Percentiles rank a stretch among this genome's conserved stretches.
phyloP scores from a whole-genome alignment of 2,113 vertebrate species.

The Synodontis membranacea region DNA sequence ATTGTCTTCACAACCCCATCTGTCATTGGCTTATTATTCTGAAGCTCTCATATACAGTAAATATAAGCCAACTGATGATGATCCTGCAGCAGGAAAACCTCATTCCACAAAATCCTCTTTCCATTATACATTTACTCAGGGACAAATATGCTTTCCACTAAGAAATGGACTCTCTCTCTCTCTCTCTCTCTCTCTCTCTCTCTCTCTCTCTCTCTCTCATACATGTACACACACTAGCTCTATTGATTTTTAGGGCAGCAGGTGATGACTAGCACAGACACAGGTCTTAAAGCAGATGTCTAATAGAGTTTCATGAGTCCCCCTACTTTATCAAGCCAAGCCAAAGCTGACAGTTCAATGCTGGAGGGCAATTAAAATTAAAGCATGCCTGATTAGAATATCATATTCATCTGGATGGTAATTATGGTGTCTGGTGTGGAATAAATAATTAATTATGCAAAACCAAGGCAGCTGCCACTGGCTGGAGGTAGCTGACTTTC shows the following conservation, averaged over 20 bases:
- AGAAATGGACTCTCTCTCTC: conserved; percentile 30
- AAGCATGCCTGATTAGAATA: conserved; percentile 96
- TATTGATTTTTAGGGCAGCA: conserved; percentile 73
- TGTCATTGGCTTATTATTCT: conserved; percentile 52
- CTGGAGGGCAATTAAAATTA: conserved; percentile 95
- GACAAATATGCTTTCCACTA: conserved; percentile 35
- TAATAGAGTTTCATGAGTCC: conserved; percentile 87
- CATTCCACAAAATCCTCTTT: conserved; percentile 44
- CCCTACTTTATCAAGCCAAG: conserved; percentile 86
- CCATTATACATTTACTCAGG: conserved; percentile 40
- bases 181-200: conserved; percentile 3
- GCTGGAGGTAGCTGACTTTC: conserved; percentile 93
- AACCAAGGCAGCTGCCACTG: conserved; percentile 96
- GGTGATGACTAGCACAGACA: conserved; percentile 67
- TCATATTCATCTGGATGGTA: conserved; percentile 99
- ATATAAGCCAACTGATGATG: conserved; percentile 45
- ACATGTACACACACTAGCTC: conserved; percentile 44
- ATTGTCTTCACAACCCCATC: conserved; percentile 50
- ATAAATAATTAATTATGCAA: conserved; percentile 99
- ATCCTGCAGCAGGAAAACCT: conserved; percentile 43
- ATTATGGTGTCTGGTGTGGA: conserved; percentile 94
- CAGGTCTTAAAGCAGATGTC: conserved; percentile 90
- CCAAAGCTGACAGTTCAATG: conserved; percentile 93
- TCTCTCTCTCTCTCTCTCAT: not conserved
- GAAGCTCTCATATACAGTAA: conserved; percentile 26